A percentile compares a stretch with the other conserved stretches of the same genome.
Conservation (phyloP, 2,113 vertebrate species). For the Recurvirostra avosetta region DNA sequence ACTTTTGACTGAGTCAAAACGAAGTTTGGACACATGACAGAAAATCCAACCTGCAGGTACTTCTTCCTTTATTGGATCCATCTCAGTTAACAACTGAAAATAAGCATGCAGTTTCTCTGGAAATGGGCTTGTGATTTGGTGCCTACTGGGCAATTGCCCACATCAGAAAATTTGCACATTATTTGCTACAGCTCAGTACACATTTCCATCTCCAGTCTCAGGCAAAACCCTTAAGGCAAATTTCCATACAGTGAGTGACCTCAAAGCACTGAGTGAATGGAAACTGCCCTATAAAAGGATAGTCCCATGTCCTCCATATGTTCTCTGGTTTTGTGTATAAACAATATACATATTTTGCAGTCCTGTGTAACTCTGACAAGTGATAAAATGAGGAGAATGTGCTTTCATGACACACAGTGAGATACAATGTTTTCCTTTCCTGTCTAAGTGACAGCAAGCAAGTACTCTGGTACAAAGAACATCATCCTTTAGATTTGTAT, state of each 20-base stretch:
- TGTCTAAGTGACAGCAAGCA: background rate
- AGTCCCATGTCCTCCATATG: accelerated
- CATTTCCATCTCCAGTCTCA: background rate
- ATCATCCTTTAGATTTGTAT: background rate
- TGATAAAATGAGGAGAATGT: background rate
- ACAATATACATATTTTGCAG: background rate
- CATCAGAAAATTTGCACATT: background rate
- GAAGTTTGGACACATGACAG: background rate
- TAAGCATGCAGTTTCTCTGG: background rate
- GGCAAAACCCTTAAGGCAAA: background rate
- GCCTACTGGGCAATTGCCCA: background rate
- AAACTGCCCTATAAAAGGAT: background rate
- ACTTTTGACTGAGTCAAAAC: background rate
- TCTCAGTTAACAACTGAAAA: background rate
- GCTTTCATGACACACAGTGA: background rate
- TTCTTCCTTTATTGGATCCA: background rate
- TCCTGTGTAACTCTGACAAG: background rate
- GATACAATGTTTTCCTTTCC: background rate
- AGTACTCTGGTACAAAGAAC: background rate
- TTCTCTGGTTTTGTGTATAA: background rate
- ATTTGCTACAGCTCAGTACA: background rate
- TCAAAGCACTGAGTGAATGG: background rate
- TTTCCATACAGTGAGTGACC: background rate
- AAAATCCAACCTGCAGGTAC: background rate
- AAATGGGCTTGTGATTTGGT: background rate